A percentile compares a stretch with the other conserved stretches of the same genome.
Conservation (phyloP, 92 coral and sea anemone species). For the Scolanthus callimorphus region DNA sequence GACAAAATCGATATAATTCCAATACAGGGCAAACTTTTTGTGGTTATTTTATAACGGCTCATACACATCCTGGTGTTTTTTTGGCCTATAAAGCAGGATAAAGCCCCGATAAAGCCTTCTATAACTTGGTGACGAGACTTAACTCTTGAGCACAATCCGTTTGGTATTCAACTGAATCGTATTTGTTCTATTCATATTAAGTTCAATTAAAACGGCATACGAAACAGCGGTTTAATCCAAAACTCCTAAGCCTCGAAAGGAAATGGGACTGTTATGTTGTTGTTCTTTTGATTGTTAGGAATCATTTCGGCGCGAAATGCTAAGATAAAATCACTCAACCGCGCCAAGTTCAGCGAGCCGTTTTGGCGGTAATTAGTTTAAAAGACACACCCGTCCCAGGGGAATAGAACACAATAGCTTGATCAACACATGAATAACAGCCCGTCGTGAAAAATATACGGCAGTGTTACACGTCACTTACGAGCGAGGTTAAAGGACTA, state of each 20-base stretch:
- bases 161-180: too few species aligned
- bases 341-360: conserved; percentile 52
- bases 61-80: too few species aligned
- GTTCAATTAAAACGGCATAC: too few species aligned
- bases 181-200: too few species aligned
- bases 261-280: conserved; percentile 2
- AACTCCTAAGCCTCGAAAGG: conserved; percentile 1
- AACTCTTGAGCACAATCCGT: too few species aligned
- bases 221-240: too few species aligned
- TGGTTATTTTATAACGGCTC: too few species aligned
- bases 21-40: too few species aligned
- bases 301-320: conserved; percentile 12
- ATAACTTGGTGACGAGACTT: too few species aligned
- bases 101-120: too few species aligned
- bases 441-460: conserved; percentile 38
- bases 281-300: conserved; percentile 5
- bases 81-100: too few species aligned
- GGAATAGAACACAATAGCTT: conserved; percentile 63
- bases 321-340: conserved; percentile 24
- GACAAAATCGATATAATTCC: too few species aligned
- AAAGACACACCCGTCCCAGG: conserved; percentile 89
- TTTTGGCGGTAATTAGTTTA: conserved; percentile 77
- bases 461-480: conserved; percentile 52
- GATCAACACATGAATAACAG: conserved; percentile 56
- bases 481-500: conserved; percentile 48